phyloP scores from a whole-genome alignment of 35 echinoderm and acorn worm genomes.

The Apostichopus parvimensis region DNA sequence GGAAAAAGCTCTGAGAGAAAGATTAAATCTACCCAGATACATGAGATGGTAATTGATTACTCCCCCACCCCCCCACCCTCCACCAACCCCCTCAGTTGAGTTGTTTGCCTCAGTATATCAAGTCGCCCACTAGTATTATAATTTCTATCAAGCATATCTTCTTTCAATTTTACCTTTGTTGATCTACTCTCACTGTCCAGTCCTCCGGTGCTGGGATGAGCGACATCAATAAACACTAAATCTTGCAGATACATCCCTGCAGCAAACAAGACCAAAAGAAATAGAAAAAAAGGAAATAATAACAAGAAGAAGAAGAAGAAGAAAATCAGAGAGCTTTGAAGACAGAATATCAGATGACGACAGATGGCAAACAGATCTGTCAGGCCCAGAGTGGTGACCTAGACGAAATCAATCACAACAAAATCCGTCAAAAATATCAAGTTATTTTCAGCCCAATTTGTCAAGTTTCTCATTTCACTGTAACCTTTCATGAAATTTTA shows the following conservation, averaged over 20 bases:
- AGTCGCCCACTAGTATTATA: too few relatives aligned
- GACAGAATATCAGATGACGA: not conserved
- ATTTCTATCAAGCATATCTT: too few relatives aligned
- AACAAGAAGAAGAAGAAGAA: not conserved
- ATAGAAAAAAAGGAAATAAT: too few relatives aligned
- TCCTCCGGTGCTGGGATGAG: conserved; percentile 95
- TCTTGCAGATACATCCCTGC: conserved; percentile 99
- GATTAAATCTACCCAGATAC: too few relatives aligned
- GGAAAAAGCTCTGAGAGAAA: too few relatives aligned
- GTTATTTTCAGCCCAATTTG: not conserved
- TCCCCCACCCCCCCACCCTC: too few relatives aligned
- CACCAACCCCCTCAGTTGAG: too few relatives aligned
- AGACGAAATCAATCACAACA: not conserved
- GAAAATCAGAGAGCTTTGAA: not conserved
- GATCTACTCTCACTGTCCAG: conserved; percentile 89
- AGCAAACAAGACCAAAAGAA: not conserved
- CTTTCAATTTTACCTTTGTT: conserved; percentile 67
- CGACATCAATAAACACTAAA: conserved; percentile 96
- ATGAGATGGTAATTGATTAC: too few relatives aligned
- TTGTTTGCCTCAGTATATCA: too few relatives aligned
- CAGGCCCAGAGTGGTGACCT: not conserved
- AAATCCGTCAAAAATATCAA: too few relatives aligned
- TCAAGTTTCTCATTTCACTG: not conserved
- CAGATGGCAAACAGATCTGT: not conserved
- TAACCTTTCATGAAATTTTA: not conserved